Evolutionary conservation across 2,888 invertebrate genomes (phyloP).

Genomic region (Nephrocerus scutellatus): DNA sequence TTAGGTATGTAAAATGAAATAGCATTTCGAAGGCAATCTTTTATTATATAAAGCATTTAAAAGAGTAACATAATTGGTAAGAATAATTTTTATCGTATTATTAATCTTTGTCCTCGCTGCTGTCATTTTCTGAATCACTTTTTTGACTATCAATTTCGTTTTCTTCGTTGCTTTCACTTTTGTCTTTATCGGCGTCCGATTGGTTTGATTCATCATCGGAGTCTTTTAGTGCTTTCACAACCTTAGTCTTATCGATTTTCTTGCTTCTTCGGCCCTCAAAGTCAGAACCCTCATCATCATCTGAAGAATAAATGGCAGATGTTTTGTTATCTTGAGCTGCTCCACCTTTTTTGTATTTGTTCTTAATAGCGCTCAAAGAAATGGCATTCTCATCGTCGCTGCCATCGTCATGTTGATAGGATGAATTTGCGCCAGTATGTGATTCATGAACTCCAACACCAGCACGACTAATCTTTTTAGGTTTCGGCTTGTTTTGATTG

Average conservation of each 20-base stretch:
- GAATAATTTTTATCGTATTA: too few species aligned
- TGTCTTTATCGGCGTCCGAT: constrained; percentile 38
- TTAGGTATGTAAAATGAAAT: too few species aligned
- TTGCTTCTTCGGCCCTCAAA: constrained; percentile 68
- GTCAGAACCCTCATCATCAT: constrained; percentile 69
- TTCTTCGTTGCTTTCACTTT: constrained; percentile 19
- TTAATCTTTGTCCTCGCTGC: too few species aligned
- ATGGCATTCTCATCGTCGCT: constrained; percentile 92
- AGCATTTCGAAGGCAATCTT: too few species aligned
- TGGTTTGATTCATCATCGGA: constrained; percentile 58
- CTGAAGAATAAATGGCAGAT: constrained; percentile 78
- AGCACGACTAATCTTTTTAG: constrained; percentile 47
- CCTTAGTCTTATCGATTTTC: constrained; percentile 68
- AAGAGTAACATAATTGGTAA: too few species aligned
- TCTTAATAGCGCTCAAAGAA: constrained; percentile 89
- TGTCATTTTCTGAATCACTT: constrained; percentile 26
- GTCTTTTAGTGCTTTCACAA: constrained; percentile 70
- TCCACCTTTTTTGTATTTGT: constrained; percentile 74
- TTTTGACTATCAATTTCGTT: constrained; percentile 14
- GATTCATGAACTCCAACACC: constrained; percentile 45
- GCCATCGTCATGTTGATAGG: constrained; percentile 61
- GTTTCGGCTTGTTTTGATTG: constrained; percentile 51
- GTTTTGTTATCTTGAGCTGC: constrained; percentile 31
- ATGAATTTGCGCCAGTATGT: constrained; percentile 37
- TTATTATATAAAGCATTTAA: too few species aligned